phyloP scores from a whole-genome alignment of 2,113 vertebrate species.

The Ophiodon elongatus region DNA sequence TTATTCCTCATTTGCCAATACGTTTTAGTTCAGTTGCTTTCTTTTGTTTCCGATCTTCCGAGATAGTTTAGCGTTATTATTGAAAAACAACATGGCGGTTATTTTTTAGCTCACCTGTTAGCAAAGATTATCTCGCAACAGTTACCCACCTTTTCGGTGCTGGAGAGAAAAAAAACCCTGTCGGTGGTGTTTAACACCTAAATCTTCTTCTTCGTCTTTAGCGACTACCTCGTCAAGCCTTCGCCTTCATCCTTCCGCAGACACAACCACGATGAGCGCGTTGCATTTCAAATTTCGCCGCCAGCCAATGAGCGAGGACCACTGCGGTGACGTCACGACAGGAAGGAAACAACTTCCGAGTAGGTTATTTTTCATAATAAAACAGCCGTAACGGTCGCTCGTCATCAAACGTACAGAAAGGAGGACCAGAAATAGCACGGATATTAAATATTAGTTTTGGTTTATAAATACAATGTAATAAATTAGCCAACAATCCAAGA shows the following conservation, averaged over 20 bases:
- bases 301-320: constrained; percentile 76
- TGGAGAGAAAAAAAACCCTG: background rate
- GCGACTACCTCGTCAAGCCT: background rate
- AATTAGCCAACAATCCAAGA: background rate
- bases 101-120: background rate
- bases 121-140: background rate
- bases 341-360: background rate
- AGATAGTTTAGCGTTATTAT: background rate
- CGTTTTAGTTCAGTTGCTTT: background rate
- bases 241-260: constrained; percentile 12
- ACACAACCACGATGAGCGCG: constrained; percentile 31
- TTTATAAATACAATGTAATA: background rate
- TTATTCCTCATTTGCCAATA: background rate
- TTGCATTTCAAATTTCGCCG: constrained; percentile 84
- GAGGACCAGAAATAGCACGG: background rate
- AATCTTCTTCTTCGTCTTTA: background rate
- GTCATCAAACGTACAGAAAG: background rate
- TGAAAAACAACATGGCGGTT: background rate
- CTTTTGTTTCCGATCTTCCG: background rate
- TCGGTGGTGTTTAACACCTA: background rate
- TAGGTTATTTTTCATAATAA: constrained; percentile 51
- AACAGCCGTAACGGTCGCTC: rapidly evolving
- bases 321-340: background rate
- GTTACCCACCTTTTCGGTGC: constrained; percentile 12
- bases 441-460: rapidly evolving